A percentile compares a stretch with the other conserved stretches of the same genome.
phyloP scores from a whole-genome alignment of 2,113 vertebrate species.

The Gnathonemus longibarbis region DNA sequence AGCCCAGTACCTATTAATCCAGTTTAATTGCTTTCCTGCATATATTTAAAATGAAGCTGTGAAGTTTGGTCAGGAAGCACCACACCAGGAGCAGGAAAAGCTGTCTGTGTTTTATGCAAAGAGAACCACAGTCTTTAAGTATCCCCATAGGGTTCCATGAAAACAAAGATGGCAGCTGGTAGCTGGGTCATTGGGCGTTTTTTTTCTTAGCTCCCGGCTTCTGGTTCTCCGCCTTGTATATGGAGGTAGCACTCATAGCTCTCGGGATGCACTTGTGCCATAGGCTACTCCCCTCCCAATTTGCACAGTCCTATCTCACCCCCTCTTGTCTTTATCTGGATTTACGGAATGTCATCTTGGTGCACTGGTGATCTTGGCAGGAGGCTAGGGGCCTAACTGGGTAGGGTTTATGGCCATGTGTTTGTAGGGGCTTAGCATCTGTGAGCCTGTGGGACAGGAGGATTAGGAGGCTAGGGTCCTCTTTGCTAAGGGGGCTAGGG shows the following conservation, averaged over 20 bases:
- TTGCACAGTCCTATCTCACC: not conserved
- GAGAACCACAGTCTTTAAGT: not conserved
- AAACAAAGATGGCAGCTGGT: not conserved
- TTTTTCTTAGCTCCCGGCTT: not conserved
- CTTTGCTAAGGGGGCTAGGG: not conserved
- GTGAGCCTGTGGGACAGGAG: constrained; percentile 35
- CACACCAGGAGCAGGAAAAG: constrained; percentile 30
- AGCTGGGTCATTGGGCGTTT: not conserved
- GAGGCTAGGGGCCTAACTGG: not conserved
- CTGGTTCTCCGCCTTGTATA: constrained; percentile 34
- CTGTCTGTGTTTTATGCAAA: not conserved
- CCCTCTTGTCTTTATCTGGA: constrained; percentile 32
- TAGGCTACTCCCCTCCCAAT: not conserved
- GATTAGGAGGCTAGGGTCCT: not conserved
- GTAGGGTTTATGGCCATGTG: constrained; percentile 34
- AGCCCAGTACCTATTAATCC: constrained; percentile 48
- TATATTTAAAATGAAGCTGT: constrained; percentile 42
- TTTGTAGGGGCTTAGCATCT: constrained; percentile 26
- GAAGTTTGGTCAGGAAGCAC: constrained; percentile 38
- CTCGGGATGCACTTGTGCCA: not conserved
- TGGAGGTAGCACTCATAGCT: not conserved
- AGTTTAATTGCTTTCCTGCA: constrained; percentile 54
- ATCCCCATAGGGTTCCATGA: not conserved
- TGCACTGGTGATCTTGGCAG: constrained; percentile 24
- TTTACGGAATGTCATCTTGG: constrained; percentile 45